phyloP scores from a whole-genome alignment of 1,140 invertebrate genomes.

The Saccostrea cuccullata region DNA sequence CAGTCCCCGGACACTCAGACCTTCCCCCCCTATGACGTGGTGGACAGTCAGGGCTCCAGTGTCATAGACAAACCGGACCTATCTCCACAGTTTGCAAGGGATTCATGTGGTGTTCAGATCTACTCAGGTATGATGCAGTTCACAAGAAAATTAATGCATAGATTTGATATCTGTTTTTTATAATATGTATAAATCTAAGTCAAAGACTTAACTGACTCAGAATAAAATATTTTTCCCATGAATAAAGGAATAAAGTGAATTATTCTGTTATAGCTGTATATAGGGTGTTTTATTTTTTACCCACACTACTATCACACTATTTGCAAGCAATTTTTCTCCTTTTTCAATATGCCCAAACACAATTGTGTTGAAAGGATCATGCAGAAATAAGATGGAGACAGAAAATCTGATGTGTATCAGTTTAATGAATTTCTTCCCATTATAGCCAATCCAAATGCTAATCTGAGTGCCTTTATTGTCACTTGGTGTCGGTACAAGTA shows the following conservation, averaged over 20 bases:
- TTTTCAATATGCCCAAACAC: no score
- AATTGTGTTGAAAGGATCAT: no score
- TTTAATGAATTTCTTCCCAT: no score
- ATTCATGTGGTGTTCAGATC: conserved; percentile 58
- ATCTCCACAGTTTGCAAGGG: not conserved
- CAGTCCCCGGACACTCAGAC: not conserved
- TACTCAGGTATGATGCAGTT: conserved; percentile 34
- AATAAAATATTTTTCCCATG: not conserved
- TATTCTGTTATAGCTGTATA: not conserved
- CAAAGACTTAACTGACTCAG: not conserved
- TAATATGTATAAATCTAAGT: not conserved
- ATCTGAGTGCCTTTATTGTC: conserved; percentile 40
- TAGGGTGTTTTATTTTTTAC: no score
- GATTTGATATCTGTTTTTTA: not conserved
- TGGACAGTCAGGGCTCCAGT: conserved; percentile 24
- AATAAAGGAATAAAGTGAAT: not conserved
- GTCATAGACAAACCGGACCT: conserved; percentile 24
- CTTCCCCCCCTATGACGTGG: not conserved
- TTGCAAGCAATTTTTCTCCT: no score
- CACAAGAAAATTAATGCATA: not conserved
- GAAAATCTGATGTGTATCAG: no score
- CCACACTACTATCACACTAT: no score
- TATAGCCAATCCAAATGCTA: conserved; percentile 20
- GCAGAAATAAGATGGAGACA: no score
- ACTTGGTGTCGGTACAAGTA: conserved; percentile 51